Evolutionary conservation across 2,888 invertebrate genomes (phyloP).

Genomic region (Hylaea fasciaria): DNA sequence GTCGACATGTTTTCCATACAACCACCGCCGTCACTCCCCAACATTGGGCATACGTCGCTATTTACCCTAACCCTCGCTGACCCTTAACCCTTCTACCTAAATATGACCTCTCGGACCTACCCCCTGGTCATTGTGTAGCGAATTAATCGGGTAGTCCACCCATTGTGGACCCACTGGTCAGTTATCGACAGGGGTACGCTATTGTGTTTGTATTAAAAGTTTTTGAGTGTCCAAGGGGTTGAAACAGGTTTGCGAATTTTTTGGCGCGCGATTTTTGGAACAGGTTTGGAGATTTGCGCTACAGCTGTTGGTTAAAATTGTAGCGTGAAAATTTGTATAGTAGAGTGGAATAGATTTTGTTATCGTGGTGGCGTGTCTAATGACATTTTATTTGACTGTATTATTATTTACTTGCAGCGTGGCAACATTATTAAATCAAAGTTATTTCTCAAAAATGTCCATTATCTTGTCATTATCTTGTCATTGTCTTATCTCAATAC

Average conservation of each 20-base stretch:
- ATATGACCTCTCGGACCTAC: conserved; percentile 79
- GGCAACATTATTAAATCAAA: too few relatives aligned
- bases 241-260: conserved; percentile 60
- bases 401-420: too few relatives aligned
- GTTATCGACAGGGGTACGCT: conserved; percentile 54
- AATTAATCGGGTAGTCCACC: conserved; percentile 81
- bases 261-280: conserved; percentile 44
- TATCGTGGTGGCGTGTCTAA: too few relatives aligned
- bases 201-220: conserved; percentile 80
- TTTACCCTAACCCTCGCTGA: conserved; percentile 79
- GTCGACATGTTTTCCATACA: conserved; percentile 77
- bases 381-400: too few relatives aligned
- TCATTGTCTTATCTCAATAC: too few relatives aligned
- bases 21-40: conserved; percentile 76
- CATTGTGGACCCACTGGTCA: conserved; percentile 77
- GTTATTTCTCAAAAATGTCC: too few relatives aligned
- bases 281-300: conserved; percentile 48
- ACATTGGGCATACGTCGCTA: conserved; percentile 61
- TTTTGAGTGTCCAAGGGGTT: conserved; percentile 75
- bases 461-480: too few relatives aligned
- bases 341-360: not conserved
- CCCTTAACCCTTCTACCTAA: conserved; percentile 82
- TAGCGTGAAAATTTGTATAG: conserved; percentile 23
- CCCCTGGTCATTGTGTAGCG: conserved; percentile 75
- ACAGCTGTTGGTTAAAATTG: conserved; percentile 36